phyloP scores from a whole-genome alignment of 2,797 vertebrate genomes.

The Gastrophryne carolinensis region DNA sequence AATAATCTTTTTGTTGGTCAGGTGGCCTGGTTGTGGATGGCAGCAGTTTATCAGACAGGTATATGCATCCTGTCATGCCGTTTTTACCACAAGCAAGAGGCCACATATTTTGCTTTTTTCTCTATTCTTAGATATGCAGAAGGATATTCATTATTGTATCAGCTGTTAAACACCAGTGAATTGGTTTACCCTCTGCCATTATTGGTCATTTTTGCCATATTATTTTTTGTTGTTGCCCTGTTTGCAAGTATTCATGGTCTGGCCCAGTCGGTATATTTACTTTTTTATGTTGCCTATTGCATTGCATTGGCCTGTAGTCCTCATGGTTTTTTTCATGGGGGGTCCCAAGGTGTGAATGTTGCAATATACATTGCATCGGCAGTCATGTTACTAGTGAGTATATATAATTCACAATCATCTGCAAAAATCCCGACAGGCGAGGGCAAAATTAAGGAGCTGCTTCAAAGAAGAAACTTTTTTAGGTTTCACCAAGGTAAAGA shows the following conservation, averaged over 20 bases:
- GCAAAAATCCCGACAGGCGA: constrained; percentile 67
- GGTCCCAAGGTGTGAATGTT: constrained; percentile 77
- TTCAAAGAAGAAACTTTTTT: constrained; percentile 59
- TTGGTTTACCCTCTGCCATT: constrained; percentile 68
- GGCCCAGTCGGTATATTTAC: constrained; percentile 72
- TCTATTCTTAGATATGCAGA: constrained; percentile 76
- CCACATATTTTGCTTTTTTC: constrained; percentile 78
- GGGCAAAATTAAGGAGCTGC: constrained; percentile 61
- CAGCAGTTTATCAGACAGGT: constrained; percentile 75
- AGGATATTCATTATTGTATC: constrained; percentile 74
- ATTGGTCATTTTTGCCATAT: constrained; percentile 74
- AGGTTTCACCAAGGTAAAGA: constrained; percentile 71
- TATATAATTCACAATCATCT: constrained; percentile 66
- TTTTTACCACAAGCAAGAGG: constrained; percentile 69
- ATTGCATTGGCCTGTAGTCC: constrained; percentile 75
- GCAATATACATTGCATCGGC: constrained; percentile 76
- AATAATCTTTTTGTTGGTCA: constrained; percentile 69
- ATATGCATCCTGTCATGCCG: constrained; percentile 71
- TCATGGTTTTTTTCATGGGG: constrained; percentile 72
- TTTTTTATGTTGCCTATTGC: constrained; percentile 77
- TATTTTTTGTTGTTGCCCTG: constrained; percentile 75
- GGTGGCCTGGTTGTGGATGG: constrained; percentile 85
- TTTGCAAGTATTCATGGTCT: constrained; percentile 73
- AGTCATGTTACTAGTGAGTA: constrained; percentile 67
- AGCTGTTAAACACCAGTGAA: constrained; percentile 56